Percentiles rank a stretch among this genome's conserved stretches.
Evolutionary conservation across 2,888 invertebrate species (phyloP).

Genomic region (Brenthis ino): DNA sequence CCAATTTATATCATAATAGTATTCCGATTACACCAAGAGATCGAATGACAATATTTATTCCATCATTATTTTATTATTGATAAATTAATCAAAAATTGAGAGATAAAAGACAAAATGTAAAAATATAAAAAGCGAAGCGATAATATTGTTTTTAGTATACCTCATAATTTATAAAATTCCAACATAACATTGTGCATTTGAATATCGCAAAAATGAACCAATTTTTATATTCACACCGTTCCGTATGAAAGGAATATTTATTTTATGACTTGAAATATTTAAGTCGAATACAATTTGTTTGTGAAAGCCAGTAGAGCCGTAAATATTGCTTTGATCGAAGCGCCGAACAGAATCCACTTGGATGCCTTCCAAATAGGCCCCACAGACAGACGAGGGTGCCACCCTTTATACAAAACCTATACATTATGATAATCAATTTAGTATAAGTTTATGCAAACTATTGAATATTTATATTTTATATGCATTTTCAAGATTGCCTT

Average conservation of each 20-base stretch:
- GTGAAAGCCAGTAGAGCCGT: constrained; percentile 33
- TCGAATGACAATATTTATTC: too few species aligned
- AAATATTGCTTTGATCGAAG: constrained; percentile 44
- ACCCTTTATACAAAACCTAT: constrained; percentile 17
- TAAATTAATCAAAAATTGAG: too few species aligned
- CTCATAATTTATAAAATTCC: not conserved
- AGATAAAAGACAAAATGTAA: too few species aligned
- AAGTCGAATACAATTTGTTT: constrained; percentile 33
- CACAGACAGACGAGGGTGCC: constrained; percentile 25
- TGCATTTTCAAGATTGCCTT: not conserved
- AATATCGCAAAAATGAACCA: not conserved
- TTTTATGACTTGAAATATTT: constrained; percentile 23
- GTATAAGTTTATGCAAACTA: not conserved
- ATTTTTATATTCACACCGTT: constrained; percentile 14
- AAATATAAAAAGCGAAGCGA: too few species aligned
- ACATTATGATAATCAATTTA: constrained; percentile 16
- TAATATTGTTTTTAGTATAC: too few species aligned
- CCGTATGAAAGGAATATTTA: constrained; percentile 15
- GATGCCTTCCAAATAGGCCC: constrained; percentile 41
- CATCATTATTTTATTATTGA: too few species aligned
- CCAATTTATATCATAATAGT: too few species aligned
- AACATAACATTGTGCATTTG: not conserved
- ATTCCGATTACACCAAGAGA: too few species aligned
- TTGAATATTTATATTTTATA: constrained; percentile 5
- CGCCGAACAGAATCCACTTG: constrained; percentile 42